These are phyloP conservation scores for Cerastis leucographa DNA, from an alignment of 2,888 invertebrate species.

Conservation along the genomic window DNA sequence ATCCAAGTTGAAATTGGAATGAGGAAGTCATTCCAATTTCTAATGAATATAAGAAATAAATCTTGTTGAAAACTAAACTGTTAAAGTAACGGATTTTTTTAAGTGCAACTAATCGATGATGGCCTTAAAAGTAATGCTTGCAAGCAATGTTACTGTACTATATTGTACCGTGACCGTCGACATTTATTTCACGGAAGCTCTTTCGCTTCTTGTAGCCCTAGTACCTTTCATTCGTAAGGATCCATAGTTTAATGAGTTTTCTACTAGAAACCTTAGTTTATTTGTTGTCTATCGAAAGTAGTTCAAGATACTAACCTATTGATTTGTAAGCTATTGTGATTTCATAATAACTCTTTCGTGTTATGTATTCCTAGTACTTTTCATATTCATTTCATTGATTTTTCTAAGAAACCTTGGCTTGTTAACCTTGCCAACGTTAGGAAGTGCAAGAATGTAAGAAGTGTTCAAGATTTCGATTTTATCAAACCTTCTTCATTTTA, in stretches of 20 bases:
- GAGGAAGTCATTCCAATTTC: conserved; percentile 1
- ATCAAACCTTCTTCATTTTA: not conserved
- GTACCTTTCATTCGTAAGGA: conserved; percentile 30
- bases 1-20: too few relatives aligned
- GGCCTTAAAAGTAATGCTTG: conserved; percentile 44
- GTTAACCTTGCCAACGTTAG: not conserved
- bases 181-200: conserved; percentile 19
- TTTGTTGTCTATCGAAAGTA: not conserved
- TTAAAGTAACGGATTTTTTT: conserved; percentile 52
- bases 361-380: conserved; percentile 35
- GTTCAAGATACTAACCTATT: not conserved
- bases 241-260: not conserved
- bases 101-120: conserved; percentile 60
- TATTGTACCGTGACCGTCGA: conserved; percentile 27
- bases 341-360: conserved; percentile 7
- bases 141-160: conserved; percentile 28
- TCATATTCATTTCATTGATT: not conserved
- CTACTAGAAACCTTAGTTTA: not conserved
- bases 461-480: conserved; percentile 10
- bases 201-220: conserved; percentile 27
- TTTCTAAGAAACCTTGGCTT: conserved; percentile 9
- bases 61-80: conserved; percentile 31
- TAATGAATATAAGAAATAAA: conserved; percentile 22
- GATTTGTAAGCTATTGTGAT: not conserved
- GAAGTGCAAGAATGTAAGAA: conserved; percentile 8